Evolutionary conservation across 1,140 invertebrate genomes (phyloP).

Genomic region (Lordiphosa clarofinis): DNA sequence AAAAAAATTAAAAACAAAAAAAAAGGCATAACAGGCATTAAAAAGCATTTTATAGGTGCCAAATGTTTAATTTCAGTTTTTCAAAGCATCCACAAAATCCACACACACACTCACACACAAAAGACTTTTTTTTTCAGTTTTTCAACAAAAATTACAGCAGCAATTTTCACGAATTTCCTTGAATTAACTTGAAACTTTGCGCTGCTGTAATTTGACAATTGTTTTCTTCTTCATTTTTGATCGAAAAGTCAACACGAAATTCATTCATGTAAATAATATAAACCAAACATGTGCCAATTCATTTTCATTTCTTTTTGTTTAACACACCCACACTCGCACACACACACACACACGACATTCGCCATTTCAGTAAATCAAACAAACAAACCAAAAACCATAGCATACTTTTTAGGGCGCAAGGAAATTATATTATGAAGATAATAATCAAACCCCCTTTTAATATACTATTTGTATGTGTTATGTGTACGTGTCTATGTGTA

Average conservation of each 20-base stretch:
- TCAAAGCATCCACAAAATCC: constrained; percentile 6
- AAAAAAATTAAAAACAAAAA: constrained; percentile 35
- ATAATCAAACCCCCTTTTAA: constrained; percentile 51
- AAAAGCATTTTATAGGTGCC: constrained; percentile 12
- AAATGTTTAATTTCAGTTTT: constrained; percentile 11
- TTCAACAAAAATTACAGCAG: constrained; percentile 6
- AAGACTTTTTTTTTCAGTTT: constrained; percentile 3
- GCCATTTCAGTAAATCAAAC: constrained; percentile 18
- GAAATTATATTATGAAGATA: constrained; percentile 47
- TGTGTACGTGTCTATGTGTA: constrained; percentile 80
- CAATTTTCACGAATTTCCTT: constrained; percentile 1
- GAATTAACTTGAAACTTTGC: too few relatives aligned
- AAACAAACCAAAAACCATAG: constrained; percentile 13
- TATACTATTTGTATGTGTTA: constrained; percentile 64
- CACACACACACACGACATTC: constrained; percentile 10
- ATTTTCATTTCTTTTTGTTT: constrained; percentile 30
- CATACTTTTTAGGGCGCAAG: constrained; percentile 47
- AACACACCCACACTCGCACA: constrained; percentile 8
- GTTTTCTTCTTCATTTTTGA: constrained; percentile 7
- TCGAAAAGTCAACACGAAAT: constrained; percentile 50
- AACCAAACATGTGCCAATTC: constrained; percentile 27
- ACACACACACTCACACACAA: constrained; percentile 9
- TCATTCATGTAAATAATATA: constrained; percentile 65
- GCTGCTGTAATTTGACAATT: constrained; percentile 25
- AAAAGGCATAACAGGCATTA: constrained; percentile 47